These are phyloP conservation scores for Thamnophis sirtalis DNA, from an alignment of 2,113 vertebrate genomes.

Conservation along the genomic window DNA sequence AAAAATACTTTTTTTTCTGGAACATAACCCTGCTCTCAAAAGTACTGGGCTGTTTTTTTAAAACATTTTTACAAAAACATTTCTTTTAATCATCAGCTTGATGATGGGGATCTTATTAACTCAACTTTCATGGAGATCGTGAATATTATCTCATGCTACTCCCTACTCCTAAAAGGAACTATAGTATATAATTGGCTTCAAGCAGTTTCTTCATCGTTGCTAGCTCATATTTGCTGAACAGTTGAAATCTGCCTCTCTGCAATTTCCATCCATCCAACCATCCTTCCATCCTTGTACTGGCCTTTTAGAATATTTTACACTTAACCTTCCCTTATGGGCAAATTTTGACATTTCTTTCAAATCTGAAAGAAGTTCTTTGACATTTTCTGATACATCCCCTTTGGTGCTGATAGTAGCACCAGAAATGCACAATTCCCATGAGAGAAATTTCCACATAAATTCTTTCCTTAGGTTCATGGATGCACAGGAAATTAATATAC, in stretches of 20 bases:
- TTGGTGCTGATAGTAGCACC: not conserved
- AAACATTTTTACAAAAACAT: not conserved
- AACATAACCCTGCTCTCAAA: not conserved
- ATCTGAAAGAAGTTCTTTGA: not conserved
- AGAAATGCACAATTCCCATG: not conserved
- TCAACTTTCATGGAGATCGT: not conserved
- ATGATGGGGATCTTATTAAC: not conserved
- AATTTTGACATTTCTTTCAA: not conserved
- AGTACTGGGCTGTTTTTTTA: not conserved
- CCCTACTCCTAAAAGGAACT: not conserved
- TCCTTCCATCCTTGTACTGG: not conserved
- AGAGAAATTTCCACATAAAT: not conserved
- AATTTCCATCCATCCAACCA: not conserved
- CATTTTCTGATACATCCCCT: not conserved
- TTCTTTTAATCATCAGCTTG: not conserved
- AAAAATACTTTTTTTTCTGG: too few species aligned
- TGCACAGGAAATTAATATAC: not conserved
- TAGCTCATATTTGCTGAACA: not conserved
- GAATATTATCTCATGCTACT: not conserved
- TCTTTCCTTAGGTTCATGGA: not conserved
- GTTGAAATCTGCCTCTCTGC: not conserved
- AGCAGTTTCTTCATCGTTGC: not conserved
- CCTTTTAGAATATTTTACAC: not conserved
- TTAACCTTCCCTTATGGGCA: not conserved
- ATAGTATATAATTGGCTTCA: not conserved